Base-by-base conservation (phyloP, 2,113 vertebrate species). In the Cyanistes caeruleus region DNA sequence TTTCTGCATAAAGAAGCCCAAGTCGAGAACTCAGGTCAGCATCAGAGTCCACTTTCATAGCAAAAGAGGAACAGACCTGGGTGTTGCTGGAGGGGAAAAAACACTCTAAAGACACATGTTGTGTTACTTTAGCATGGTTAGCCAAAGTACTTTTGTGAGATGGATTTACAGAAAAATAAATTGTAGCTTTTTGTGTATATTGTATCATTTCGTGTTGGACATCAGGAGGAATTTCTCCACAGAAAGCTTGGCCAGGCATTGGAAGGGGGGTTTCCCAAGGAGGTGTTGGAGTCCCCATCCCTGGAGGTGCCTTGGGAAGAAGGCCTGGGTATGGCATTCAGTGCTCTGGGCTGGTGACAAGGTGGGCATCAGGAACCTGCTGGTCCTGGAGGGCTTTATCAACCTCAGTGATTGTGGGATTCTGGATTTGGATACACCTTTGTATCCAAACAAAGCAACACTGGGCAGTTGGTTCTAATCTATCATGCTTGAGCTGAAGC, bases 351-450 rank as follows among this genome's bases (percentile, higher is more conserved):
- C 43, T 72, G 75, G 67, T 0, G 31, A 81, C 37, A 58, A 0
- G 2, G 37, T 37, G 22, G 27, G 33, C 2, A 44, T 51, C 0
- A 0, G 51, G 11, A 25, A 0, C 5, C 43, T 0, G 0, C 2
- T 33, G 22, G 1, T 5, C 59, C 9, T 15, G 68, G 15, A 52
- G 27, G 8, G 3, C 8, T n/a, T 59, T 59, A 4, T 44, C 39
- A 74, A 1, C 44, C 52, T 39, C 11, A 33, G 15, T 2, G 2
- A 23, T 33, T 7, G 6, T 19, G 51, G 15, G 15, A 33, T 65
- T 89, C 44, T 52, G 43, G 37, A 18, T 75, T 87, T 49, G 20
- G 28, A 9, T 25, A 8, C 4, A 10, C 28, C 31, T 78, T 77
- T 77, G 73, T 11, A 39, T 39, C 39, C 27, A 27, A 24, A 27